Conservation (phyloP, 2,113 vertebrate species). For the Canis aureus region DNA sequence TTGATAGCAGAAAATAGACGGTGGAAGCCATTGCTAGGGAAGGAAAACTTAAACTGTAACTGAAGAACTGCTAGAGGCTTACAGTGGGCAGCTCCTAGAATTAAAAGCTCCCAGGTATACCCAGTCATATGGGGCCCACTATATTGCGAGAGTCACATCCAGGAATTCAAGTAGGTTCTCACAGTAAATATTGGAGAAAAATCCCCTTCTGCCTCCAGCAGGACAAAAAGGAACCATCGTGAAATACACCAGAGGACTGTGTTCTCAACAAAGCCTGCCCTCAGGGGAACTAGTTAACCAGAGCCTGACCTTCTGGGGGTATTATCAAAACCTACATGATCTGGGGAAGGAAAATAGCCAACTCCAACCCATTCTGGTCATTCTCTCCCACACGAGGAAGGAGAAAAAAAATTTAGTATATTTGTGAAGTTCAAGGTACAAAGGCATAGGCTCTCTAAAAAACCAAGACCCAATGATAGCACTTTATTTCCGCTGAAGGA, state of each 20-base stretch:
- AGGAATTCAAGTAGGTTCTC: background rate
- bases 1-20: background rate
- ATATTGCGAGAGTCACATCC: background rate
- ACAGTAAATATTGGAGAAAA: background rate
- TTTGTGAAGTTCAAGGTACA: background rate
- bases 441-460: background rate
- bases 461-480: background rate
- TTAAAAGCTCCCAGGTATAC: background rate
- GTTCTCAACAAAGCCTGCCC: background rate
- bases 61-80: background rate
- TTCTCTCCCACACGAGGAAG: background rate
- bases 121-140: background rate
- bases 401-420: background rate
- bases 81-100: background rate
- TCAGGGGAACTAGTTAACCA: background rate
- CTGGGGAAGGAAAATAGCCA: background rate
- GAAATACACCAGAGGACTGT: background rate
- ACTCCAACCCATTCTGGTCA: background rate
- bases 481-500: slow-evolving; percentile 29
- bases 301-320: background rate
- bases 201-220: background rate
- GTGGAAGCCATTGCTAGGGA: background rate
- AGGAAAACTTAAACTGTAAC: background rate
- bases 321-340: background rate
- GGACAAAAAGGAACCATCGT: background rate